These are phyloP conservation scores for Aphelinus atriplicis DNA, from an alignment of 1,140 invertebrate species.

Conservation along the genomic window DNA sequence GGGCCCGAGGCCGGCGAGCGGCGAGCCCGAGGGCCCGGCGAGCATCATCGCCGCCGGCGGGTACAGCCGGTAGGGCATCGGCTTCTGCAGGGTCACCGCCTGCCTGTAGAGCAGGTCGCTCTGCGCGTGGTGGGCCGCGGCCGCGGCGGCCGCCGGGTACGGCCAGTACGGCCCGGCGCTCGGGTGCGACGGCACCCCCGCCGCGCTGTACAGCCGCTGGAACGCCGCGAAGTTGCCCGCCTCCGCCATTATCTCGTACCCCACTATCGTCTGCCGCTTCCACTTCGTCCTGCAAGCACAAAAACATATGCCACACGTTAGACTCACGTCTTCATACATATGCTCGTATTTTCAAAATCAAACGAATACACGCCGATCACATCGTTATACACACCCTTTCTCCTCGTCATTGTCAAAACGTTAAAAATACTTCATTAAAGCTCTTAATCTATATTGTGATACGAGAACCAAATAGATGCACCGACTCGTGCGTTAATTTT, in stretches of 20 bases:
- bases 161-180: conserved; percentile 72
- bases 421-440: too few species aligned
- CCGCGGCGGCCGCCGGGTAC: conserved; percentile 60
- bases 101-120: conserved; percentile 85
- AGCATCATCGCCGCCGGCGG: conserved; percentile 72
- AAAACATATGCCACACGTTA: conserved; percentile 12
- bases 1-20: conserved; percentile 63
- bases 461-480: too few species aligned
- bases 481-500: too few species aligned
- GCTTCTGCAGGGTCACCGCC: conserved; percentile 86
- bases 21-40: conserved; percentile 70
- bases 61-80: conserved; percentile 82
- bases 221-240: conserved; percentile 97
- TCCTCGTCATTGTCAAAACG: too few species aligned
- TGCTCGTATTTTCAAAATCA: too few species aligned
- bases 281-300: conserved; percentile 93
- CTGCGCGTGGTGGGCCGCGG: conserved; percentile 63
- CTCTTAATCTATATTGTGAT: too few species aligned
- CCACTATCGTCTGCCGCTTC: conserved; percentile 98
- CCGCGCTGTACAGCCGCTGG: conserved; percentile 86
- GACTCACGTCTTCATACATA: too few species aligned
- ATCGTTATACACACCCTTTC: too few species aligned
- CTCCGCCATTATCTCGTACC: conserved; percentile 94
- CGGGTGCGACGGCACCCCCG: conserved; percentile 67
- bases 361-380: too few species aligned